Base-by-base conservation (phyloP, 2,888 invertebrate species). In the Oligia latruncula region DNA sequence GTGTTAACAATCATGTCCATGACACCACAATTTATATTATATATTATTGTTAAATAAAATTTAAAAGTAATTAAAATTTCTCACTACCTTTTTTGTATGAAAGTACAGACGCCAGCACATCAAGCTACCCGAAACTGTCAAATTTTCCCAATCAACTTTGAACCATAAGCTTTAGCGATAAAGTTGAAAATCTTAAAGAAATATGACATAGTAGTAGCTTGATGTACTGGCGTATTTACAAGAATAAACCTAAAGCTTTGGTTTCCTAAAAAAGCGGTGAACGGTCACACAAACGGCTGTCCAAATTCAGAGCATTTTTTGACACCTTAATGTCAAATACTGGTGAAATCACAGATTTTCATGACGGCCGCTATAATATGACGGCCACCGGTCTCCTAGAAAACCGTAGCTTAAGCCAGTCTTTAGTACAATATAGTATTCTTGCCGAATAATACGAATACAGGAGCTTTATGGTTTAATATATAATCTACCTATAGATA, bases 1-100 rank as follows among this genome's bases (percentile, higher is more conserved):
- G 85, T 85, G 88, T 87, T 85, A 89, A 82, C 55, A 67, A 84
- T 87, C 81, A 81, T 87, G 78, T 81, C 88, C 88, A 88, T 88
- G 89, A 89, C 87, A 89, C 82, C 89, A 82, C 89, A 89, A 79
- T 83, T 79, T 84, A 68, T 66, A 29, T 71, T 74, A 71, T 62
- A 55, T 79, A 65, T 23, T 84, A 75, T 76, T 66, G 72, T 71
- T 87, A 70, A 84, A 78, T 85, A 74, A 60, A 77, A 40, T 70
- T 71, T 73, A 65, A 60, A 66, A 64, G n/a, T 62, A 17, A 75
- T 52, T 71, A n/a, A 58, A 58, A 67, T 46, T 40, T 65, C n/a
- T 68, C 23, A 64, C 13, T 67, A 62, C 60, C 64, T 35, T 67
- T 60, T 67, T 66, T 67, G 66, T 74, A 71, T 86, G 43, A 65